phyloP scores from a whole-genome alignment of 1,140 invertebrate species.

The Globodera rostochiensis region DNA sequence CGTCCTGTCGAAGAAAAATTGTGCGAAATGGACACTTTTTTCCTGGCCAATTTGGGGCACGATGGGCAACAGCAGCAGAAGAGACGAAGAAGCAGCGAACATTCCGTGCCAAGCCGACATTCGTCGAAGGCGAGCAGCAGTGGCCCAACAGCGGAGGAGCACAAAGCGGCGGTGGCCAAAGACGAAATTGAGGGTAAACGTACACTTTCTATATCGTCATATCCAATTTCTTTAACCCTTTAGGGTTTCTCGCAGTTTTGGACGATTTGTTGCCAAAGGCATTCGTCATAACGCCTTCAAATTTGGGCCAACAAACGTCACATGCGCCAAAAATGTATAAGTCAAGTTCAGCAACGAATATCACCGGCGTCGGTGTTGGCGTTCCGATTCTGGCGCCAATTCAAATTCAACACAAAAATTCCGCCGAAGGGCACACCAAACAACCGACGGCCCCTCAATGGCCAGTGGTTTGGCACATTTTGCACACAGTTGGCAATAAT shows the following conservation, averaged over 20 bases:
- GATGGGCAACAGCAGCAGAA: not conserved
- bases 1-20: not conserved
- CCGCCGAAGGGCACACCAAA: not conserved
- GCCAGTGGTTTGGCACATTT: conserved; percentile 10
- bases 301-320: not conserved
- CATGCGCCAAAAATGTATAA: not conserved
- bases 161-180: not conserved
- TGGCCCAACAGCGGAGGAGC: not conserved
- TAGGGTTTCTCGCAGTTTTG: not conserved
- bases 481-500: not conserved
- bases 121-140: not conserved
- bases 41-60: not conserved
- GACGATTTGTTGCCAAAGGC: conserved; percentile 1
- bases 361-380: not conserved
- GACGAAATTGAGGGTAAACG: conserved; percentile 2
- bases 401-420: not conserved
- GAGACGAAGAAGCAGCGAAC: not conserved
- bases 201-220: no score
- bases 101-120: not conserved
- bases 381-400: not conserved
- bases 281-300: not conserved
- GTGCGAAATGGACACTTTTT: not conserved
- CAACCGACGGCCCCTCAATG: not conserved
- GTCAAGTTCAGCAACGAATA: not conserved
- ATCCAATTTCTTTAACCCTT: not conserved